These are phyloP conservation scores for Bos indicus DNA, from an alignment of 2,113 vertebrate species.

Conservation along the genomic window DNA sequence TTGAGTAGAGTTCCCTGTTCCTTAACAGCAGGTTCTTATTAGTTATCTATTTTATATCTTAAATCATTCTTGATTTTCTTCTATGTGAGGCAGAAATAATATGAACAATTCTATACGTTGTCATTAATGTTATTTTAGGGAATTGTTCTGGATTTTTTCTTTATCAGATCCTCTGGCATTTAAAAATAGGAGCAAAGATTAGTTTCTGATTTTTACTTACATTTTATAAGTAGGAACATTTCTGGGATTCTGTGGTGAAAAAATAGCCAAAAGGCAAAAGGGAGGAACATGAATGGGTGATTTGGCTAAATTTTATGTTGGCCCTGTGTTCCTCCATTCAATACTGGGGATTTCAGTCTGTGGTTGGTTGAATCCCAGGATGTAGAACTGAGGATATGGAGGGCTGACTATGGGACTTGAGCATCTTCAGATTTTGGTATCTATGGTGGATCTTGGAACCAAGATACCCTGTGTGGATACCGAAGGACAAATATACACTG, in stretches of 20 bases:
- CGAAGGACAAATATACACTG: neutral
- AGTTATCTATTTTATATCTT: neutral
- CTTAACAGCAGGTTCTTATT: neutral
- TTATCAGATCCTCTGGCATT: neutral
- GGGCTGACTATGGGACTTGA: neutral
- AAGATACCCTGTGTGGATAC: neutral
- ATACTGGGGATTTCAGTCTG: neutral
- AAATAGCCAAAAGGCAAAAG: neutral
- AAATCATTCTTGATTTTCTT: slow-evolving; percentile 10
- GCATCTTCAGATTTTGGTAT: neutral
- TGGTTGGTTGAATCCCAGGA: neutral
- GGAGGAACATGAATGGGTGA: neutral
- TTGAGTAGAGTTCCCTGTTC: neutral
- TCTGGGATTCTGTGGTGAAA: slow-evolving; percentile 16
- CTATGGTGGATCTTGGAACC: neutral
- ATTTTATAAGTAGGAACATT: neutral
- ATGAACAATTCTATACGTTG: neutral
- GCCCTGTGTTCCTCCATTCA: neutral
- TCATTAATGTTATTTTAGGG: neutral
- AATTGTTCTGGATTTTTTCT: slow-evolving; percentile 23
- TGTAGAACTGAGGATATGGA: neutral
- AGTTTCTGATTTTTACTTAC: slow-evolving; percentile 37
- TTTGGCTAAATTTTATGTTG: slow-evolving; percentile 4
- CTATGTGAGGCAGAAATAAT: neutral
- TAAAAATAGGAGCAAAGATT: slow-evolving; percentile 17